Evolutionary conservation across 2,888 invertebrate genomes (phyloP), one percentile per base, ranked within the genome.

Genomic region (Leptinotarsa tumamoca): DNA sequence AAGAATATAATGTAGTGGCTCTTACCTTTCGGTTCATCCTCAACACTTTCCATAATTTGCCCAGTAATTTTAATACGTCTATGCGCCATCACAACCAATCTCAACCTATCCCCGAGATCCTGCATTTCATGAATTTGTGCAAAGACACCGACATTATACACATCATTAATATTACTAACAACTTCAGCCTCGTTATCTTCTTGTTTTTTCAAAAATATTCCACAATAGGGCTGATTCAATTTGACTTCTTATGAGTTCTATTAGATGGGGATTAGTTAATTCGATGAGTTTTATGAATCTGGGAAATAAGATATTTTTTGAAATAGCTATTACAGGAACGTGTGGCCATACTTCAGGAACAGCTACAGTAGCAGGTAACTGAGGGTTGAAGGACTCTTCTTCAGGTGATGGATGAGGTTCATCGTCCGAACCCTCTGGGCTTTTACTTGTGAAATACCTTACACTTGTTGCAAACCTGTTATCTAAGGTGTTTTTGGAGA

Each of bases 41-140:
- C 90, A 68, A 93, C 89, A 83, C 94, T 94, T 81, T 96, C 96
- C 80, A 94, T 87, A 80, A 96, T 92, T 87, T 95, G 95, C 13
- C 93, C 93, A 0, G 94, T 93, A 51, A 96, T 94, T 87, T 92
- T 93, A 56, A 97, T 95, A 79, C 98, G 91, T 75, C 98, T 90
- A 87, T 98, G 98, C 0, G 97, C 98, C 94, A 97, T 97, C 13
- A 99, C 95, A 4, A 99, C 97, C 84, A 99, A 91, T 75, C 97
- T 91, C 68, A 98, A 88, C 86, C 94, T 94, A 85, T 96, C 96
- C 7, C 97, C 98, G 86, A 98, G 91, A 87, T 98, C 98, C 87
- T 98, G 98, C 90, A 99, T 93, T 89, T 99, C 99, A 83, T 98
- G 96, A 80, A 99, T 98, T 90, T 99, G 98, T 13, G 98, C 99